Conservation (phyloP, 1,140 invertebrate genomes). For the Hydropsyche tenuis region DNA sequence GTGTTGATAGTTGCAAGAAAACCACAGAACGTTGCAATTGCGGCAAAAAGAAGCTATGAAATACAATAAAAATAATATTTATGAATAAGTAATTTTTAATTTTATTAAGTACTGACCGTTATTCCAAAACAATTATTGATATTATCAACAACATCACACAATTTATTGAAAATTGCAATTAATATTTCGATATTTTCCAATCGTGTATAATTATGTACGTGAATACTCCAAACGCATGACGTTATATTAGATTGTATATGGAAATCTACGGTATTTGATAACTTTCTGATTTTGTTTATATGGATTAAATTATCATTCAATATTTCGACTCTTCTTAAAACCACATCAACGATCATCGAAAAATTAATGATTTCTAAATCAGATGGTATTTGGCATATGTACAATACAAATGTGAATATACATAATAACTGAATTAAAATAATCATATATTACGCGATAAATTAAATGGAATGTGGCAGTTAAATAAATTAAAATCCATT, state of each 20-base stretch:
- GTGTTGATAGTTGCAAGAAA: slow-evolving; percentile 2
- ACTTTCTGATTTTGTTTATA: not conserved
- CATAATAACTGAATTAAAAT: not conserved
- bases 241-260: not conserved
- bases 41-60: not conserved
- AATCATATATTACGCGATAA: not conserved
- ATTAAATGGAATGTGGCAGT: not conserved
- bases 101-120: not conserved
- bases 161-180: not conserved
- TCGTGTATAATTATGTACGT: not conserved
- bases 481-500: not conserved
- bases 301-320: not conserved
- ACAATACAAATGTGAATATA: not conserved
- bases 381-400: not conserved
- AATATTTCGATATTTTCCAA: not conserved
- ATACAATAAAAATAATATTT: not conserved
- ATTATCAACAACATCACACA: not conserved
- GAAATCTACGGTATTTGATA: not conserved
- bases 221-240: not conserved
- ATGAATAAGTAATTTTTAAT: not conserved
- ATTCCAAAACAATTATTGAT: not conserved
- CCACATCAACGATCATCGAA: not conserved
- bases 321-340: not conserved
- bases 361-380: not conserved
- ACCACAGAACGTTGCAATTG: not conserved